These are phyloP conservation scores for Bombus balteatus DNA, from an alignment of 1,140 invertebrate genomes.

Conservation along the genomic window DNA sequence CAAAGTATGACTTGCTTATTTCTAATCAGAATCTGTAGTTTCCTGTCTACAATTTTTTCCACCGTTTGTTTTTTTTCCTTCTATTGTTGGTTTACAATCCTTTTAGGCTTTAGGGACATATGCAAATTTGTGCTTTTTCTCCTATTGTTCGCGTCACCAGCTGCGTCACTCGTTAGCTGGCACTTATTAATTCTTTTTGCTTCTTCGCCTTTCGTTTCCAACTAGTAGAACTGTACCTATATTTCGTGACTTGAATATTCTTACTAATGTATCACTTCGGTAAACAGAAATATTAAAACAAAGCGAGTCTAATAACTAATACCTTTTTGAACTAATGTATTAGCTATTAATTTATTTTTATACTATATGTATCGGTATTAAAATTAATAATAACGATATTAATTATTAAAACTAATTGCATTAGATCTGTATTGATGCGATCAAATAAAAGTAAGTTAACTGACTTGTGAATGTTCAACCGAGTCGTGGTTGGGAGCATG, in stretches of 20 bases:
- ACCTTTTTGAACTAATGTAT: not conserved
- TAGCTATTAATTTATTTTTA: not conserved
- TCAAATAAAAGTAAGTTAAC: too few relatives aligned
- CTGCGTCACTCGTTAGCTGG: constrained; percentile 35
- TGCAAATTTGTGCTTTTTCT: constrained; percentile 3
- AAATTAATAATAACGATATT: not conserved
- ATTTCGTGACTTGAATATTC: not conserved
- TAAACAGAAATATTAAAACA: not conserved
- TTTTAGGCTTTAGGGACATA: not conserved
- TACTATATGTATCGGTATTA: not conserved
- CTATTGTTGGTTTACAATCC: not conserved
- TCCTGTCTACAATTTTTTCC: not conserved
- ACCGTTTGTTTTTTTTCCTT: not conserved
- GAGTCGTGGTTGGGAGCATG: too few relatives aligned
- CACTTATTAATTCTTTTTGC: not conserved
- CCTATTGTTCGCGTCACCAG: constrained; percentile 27
- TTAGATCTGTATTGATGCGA: too few relatives aligned
- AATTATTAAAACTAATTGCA: not conserved
- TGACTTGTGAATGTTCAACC: too few relatives aligned
- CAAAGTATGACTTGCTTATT: not conserved
- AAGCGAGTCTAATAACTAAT: not conserved
- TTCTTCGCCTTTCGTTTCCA: not conserved
- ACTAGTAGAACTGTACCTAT: not conserved
- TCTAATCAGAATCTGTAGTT: not conserved
- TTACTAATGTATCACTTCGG: not conserved